phyloP scores from a whole-genome alignment of 1,140 invertebrate genomes.

The Orussus abietinus region DNA sequence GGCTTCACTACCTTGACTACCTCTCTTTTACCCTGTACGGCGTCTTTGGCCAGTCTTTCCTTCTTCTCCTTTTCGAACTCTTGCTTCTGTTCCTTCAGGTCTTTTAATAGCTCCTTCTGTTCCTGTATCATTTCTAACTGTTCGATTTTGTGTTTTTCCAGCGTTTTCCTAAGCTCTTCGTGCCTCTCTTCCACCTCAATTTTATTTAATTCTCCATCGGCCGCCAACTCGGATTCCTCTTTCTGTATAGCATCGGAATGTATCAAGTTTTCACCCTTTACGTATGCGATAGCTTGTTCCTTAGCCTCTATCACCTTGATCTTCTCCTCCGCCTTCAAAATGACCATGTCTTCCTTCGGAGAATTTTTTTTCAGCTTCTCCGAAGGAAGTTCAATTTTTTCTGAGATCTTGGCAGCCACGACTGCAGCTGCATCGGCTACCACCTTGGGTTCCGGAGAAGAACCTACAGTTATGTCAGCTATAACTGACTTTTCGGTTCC shows the following conservation, averaged over 20 bases:
- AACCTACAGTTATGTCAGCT: conserved; percentile 14
- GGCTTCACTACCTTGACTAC: too few species aligned
- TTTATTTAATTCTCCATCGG: conserved; percentile 30
- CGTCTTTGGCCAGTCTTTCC: conserved; percentile 16
- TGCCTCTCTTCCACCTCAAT: conserved; percentile 36
- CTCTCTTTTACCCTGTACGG: conserved; percentile 3
- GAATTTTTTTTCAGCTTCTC: too few species aligned
- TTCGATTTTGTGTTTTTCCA: conserved; percentile 58
- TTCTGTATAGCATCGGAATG: conserved; percentile 51
- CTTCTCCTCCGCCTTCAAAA: conserved; percentile 43
- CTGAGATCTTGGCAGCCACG: too few species aligned
- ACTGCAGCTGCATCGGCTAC: too few species aligned
- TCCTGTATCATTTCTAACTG: conserved; percentile 58
- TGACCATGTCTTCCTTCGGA: conserved; percentile 38
- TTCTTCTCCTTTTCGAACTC: conserved; percentile 49
- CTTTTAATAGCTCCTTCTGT: conserved; percentile 57
- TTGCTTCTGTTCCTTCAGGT: conserved; percentile 55
- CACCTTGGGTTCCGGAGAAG: conserved; percentile 21
- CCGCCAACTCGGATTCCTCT: conserved; percentile 49
- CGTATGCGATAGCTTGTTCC: conserved; percentile 23
- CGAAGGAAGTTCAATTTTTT: too few species aligned
- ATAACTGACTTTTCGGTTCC: conserved; percentile 20
- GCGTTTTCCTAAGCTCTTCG: conserved; percentile 54
- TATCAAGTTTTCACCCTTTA: conserved; percentile 38
- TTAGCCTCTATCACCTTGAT: conserved; percentile 48